Base-by-base conservation (phyloP, 2,113 vertebrate species). In the Morone saxatilis region DNA sequence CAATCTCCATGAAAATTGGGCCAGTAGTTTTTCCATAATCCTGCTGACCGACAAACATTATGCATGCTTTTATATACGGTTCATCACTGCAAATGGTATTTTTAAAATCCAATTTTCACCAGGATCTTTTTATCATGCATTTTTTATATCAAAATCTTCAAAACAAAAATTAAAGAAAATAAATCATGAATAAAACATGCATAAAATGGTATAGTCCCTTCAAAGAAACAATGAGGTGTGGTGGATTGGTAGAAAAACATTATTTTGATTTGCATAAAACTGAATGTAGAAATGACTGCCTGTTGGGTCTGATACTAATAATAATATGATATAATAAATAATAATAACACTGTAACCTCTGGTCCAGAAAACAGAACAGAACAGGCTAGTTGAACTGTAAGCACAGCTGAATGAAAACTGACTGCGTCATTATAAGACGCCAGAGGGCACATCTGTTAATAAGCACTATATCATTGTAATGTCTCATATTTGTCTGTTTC, bases 381-480 rank as follows among this genome's bases (percentile, higher is more conserved):
- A 31, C 31, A 36, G 25, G 17, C 65, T 45, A 10, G 17, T 59
- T 59, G 6, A 50, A 51, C 31, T n/a, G 57, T 41, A 19, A 31
- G 6, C 40, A 85, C 41, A 65, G 50, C 56, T 77, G 68, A 38
- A 56, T 70, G 6, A 57, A 56, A 73, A 43, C 10, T 25, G 20
- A 63, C 17, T 10, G 40, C 7, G 40, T 41, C 16, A 40, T 1
- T 47, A 68, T 16, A 31, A 67, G 50, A 2, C n/a, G 16, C 59
- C 36, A 12, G 75, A 51, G 13, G 6, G 7, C 74, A 51, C 74
- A 45, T 70, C 79, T 80, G 76, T 77, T 76, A 20, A 77, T 31
- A 45, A 54, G 20, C 16, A n/a, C 12, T 22, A 3, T 17, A 38
- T 40, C 6, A 5, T 45, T 54, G 19, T 9, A 67, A 14, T 66